Conservation (phyloP, 2,888 invertebrate genomes). For the Podotricha telesiphe region DNA sequence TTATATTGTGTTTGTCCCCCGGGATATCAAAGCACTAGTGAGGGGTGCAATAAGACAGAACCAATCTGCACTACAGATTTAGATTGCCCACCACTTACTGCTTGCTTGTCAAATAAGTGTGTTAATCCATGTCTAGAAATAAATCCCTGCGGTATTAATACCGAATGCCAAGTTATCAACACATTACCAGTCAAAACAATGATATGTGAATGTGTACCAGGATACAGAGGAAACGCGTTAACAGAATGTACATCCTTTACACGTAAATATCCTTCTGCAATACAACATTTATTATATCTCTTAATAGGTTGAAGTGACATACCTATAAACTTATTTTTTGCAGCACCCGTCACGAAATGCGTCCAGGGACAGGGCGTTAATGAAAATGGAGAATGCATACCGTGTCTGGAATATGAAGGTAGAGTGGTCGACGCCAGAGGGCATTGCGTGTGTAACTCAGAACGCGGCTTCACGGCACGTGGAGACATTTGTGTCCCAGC, state of each 20-base stretch:
- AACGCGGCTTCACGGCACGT: slow-evolving; percentile 90
- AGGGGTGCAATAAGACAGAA: slow-evolving; percentile 84
- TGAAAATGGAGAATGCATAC: slow-evolving; percentile 89
- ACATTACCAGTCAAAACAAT: slow-evolving; percentile 93
- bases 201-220: slow-evolving; percentile 93
- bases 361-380: slow-evolving; percentile 90
- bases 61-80: slow-evolving; percentile 89
- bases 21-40: slow-evolving; percentile 86
- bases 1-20: slow-evolving; percentile 92
- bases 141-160: slow-evolving; percentile 91
- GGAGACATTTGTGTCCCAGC: slow-evolving; percentile 91
- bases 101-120: slow-evolving; percentile 92
- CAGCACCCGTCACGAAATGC: slow-evolving; percentile 86
- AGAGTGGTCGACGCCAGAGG: slow-evolving; percentile 90
- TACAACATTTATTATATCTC: slow-evolving; percentile 3
- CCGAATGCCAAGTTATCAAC: slow-evolving; percentile 90
- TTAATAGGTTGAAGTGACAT: background rate
- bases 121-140: slow-evolving; percentile 92
- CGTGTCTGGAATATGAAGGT: slow-evolving; percentile 88
- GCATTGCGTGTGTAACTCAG: slow-evolving; percentile 91
- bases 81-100: slow-evolving; percentile 92
- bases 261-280: slow-evolving; percentile 80
- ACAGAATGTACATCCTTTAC: slow-evolving; percentile 88
- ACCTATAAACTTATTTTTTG: slow-evolving; percentile 33
- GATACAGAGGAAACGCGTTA: slow-evolving; percentile 94